Percentiles rank a stretch among this genome's conserved stretches.
Conservation (phyloP, 2,888 invertebrate genomes). For the Ditylenchus weischeri region DNA sequence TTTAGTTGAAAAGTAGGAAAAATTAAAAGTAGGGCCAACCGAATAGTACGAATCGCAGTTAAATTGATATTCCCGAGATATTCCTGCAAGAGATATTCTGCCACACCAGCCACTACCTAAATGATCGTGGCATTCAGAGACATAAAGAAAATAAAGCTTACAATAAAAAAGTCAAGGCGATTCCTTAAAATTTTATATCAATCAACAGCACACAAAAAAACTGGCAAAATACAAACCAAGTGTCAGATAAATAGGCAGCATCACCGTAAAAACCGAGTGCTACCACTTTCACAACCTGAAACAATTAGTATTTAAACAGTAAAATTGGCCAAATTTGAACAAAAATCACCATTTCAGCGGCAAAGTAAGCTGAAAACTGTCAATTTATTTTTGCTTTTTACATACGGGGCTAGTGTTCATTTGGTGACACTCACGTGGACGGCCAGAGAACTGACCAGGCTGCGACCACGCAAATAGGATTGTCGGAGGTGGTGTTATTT, state of each 20-base stretch:
- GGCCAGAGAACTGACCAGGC: no score
- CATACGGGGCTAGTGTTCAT: no score
- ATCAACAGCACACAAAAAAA: no score
- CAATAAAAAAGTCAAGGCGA: conserved; percentile 94
- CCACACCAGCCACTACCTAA: conserved; percentile 54
- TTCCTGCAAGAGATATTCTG: conserved; percentile 69
- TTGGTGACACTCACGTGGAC: no score
- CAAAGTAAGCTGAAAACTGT: conserved; percentile 69
- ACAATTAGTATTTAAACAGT: conserved; percentile 2
- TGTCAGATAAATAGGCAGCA: conserved; percentile 90
- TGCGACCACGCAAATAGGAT: no score
- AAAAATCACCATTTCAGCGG: conserved; percentile 77
- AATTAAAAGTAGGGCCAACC: conserved; percentile 59
- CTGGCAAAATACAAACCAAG: conserved; percentile 68
- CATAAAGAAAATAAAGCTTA: conserved; percentile 59
- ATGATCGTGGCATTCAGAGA: no score
- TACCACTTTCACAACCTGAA: conserved; percentile 81
- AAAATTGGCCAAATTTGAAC: conserved; percentile 11
- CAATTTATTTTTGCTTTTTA: no score
- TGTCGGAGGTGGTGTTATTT: no score
- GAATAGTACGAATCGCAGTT: conserved; percentile 93
- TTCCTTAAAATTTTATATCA: conserved; percentile 63
- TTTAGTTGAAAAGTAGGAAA: no score
- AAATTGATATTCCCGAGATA: conserved; percentile 93
- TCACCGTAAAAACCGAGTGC: conserved; percentile 91